A percentile compares a stretch with the other conserved stretches of the same genome.
phyloP scores from a whole-genome alignment of 1,140 invertebrate species.

The Drosophila seguyi region DNA sequence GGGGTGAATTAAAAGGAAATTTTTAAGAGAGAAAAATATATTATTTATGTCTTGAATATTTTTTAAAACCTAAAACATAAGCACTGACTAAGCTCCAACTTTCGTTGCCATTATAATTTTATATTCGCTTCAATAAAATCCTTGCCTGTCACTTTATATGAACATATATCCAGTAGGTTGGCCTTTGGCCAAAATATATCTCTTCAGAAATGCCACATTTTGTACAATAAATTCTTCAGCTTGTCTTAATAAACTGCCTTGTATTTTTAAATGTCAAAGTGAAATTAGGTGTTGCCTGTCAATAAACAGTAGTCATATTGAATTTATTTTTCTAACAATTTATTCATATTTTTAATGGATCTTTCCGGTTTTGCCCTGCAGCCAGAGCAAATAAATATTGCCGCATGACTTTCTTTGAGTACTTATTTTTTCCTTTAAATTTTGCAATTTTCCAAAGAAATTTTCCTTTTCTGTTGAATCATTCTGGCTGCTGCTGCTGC shows the following conservation, averaged over 20 bases:
- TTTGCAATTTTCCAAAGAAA: conserved; percentile 16
- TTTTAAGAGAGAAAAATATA: neutral
- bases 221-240: conserved; percentile 13
- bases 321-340: conserved; percentile 42
- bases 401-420: conserved; percentile 15
- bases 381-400: conserved; percentile 40
- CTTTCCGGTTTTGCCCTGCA: conserved; percentile 6
- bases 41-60: neutral
- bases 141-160: neutral
- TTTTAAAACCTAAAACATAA: too few relatives aligned
- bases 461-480: conserved; percentile 37
- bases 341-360: conserved; percentile 51
- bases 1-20: neutral
- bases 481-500: conserved; percentile 1
- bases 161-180: neutral
- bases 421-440: conserved; percentile 1
- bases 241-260: conserved; percentile 18
- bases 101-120: neutral
- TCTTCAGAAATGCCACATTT: neutral
- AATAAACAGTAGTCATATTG: conserved; percentile 26
- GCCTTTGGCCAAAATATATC: neutral
- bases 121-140: neutral
- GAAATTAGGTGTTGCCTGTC: conserved; percentile 39
- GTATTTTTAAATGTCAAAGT: conserved; percentile 18
- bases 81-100: too few relatives aligned